These are phyloP conservation scores for Synergus laeviventris DNA, from an alignment of 2,888 invertebrate species.

Conservation along the genomic window DNA sequence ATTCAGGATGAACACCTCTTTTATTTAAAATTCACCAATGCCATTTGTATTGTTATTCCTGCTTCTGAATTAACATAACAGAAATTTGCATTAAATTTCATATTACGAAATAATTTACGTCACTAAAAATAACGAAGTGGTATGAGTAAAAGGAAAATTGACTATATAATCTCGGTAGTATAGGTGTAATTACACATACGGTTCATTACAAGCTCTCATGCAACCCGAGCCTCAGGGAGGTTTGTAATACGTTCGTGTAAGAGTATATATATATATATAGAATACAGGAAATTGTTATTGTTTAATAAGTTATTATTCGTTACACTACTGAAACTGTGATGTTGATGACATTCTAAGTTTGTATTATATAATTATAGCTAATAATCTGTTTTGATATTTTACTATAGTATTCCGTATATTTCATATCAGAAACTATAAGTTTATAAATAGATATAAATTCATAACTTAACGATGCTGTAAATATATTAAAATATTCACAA, in stretches of 20 bases:
- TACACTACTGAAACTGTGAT: constrained; percentile 1
- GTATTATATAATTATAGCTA: constrained; percentile 22
- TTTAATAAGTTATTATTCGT: constrained; percentile 20
- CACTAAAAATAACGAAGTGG: not conserved
- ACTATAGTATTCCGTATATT: not conserved
- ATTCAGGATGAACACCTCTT: not conserved
- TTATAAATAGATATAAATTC: not conserved
- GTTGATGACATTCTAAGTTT: constrained; percentile 10
- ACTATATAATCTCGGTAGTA: not conserved
- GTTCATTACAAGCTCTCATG: not conserved
- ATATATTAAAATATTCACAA: not conserved
- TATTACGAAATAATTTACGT: not conserved
- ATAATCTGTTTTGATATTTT: constrained; percentile 21
- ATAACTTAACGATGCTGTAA: not conserved
- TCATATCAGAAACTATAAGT: not conserved
- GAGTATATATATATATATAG: not conserved
- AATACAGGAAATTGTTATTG: constrained; percentile 14
- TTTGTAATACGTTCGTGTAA: not conserved
- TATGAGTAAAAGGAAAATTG: not conserved
- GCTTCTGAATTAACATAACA: not conserved
- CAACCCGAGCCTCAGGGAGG: not conserved
- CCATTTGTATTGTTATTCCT: not conserved
- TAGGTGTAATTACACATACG: not conserved
- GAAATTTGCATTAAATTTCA: not conserved
- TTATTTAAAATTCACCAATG: not conserved